A percentile compares a stretch with the other conserved stretches of the same genome.
phyloP scores from a whole-genome alignment of 1,140 invertebrate genomes.

The Cardiocondyla obscurior region DNA sequence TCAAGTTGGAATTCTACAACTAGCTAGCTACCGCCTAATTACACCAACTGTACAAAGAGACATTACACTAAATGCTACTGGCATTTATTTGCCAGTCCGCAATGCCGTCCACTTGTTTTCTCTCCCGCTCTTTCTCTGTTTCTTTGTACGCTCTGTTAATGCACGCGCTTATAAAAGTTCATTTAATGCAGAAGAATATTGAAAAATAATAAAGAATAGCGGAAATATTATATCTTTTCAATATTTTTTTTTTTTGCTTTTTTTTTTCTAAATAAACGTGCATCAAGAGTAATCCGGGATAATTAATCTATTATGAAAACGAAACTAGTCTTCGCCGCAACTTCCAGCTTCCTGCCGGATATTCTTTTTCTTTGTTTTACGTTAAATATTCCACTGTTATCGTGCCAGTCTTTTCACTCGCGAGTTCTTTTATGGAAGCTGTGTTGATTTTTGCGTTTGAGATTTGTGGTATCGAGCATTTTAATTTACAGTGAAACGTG shows the following conservation, averaged over 20 bases:
- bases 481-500: neutral
- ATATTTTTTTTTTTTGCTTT: too few species aligned
- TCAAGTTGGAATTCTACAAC: conserved; percentile 41
- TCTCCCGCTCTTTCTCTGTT: neutral
- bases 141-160: neutral
- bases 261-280: neutral
- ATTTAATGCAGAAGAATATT: neutral
- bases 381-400: conserved; percentile 5
- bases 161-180: neutral
- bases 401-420: neutral
- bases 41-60: conserved; percentile 14
- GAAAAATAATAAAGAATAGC: neutral
- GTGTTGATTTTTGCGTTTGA: neutral
- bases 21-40: conserved; percentile 42
- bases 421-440: neutral
- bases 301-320: neutral
- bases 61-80: conserved; percentile 29
- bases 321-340: neutral
- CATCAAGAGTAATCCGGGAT: neutral
- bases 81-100: conserved; percentile 23
- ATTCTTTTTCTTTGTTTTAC: neutral
- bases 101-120: neutral
- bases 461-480: neutral
- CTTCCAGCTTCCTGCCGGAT: neutral
- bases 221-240: neutral